These are phyloP conservation scores for Pteronotus mesoamericanus DNA, from an alignment of 2,797 vertebrate species.

Conservation along the genomic window DNA sequence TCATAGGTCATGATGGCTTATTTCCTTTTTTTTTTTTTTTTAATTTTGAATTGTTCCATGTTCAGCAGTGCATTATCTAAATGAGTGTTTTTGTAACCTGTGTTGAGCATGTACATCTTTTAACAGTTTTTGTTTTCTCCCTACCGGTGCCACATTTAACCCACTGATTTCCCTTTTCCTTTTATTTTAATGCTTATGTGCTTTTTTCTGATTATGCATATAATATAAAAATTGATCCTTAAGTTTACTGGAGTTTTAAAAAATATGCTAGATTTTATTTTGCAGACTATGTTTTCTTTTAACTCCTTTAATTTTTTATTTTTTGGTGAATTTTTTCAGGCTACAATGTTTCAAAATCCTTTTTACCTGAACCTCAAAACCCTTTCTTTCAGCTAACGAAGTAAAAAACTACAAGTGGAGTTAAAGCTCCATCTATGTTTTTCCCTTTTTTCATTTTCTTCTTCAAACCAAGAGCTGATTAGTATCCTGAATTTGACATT, in stretches of 20 bases:
- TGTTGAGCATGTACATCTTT: not conserved
- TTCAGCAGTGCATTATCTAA: not conserved
- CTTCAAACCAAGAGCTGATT: not conserved
- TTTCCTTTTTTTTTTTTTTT: not conserved
- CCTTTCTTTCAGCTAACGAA: not conserved
- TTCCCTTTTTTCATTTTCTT: not conserved
- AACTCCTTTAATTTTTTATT: not conserved
- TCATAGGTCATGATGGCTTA: not conserved
- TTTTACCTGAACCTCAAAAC: not conserved
- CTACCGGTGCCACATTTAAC: not conserved
- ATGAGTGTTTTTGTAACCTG: not conserved
- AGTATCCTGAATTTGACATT: not conserved
- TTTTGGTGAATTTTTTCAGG: not conserved
- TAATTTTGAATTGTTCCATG: not conserved
- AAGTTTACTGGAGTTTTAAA: not conserved
- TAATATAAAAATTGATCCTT: not conserved
- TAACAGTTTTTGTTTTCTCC: not conserved
- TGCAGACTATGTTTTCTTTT: not conserved
- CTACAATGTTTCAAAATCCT: not conserved
- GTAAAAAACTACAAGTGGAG: not conserved
- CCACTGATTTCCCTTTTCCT: not conserved
- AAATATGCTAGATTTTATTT: not conserved
- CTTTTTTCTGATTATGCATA: not conserved
- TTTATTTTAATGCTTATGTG: not conserved
- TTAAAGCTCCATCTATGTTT: not conserved